Conservation (phyloP, 2,888 invertebrate species). For the Epinotia ramella region DNA sequence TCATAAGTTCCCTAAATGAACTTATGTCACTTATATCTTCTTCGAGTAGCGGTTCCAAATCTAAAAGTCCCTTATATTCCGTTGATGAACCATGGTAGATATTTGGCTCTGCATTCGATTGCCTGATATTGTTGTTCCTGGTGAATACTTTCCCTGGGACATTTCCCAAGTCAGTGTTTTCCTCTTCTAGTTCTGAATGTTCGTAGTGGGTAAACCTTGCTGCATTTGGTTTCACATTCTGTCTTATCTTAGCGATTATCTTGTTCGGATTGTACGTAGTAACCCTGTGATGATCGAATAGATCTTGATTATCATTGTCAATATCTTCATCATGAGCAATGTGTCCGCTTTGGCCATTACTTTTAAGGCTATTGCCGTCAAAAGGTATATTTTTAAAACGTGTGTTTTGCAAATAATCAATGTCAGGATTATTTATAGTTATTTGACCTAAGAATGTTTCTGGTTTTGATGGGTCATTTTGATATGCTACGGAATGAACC, state of each 20-base stretch:
- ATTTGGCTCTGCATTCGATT: constrained; percentile 50
- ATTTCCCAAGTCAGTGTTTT: constrained; percentile 57
- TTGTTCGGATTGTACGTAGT: constrained; percentile 81
- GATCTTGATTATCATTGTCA: constrained; percentile 75
- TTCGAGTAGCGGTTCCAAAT: constrained; percentile 85
- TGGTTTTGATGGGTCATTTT: constrained; percentile 85
- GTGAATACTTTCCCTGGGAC: constrained; percentile 58
- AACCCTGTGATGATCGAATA: constrained; percentile 77
- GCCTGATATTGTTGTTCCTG: constrained; percentile 56
- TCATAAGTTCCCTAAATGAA: constrained; percentile 80
- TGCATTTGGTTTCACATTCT: constrained; percentile 68
- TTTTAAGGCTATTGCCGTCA: constrained; percentile 81
- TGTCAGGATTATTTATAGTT: constrained; percentile 86
- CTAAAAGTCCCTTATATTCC: constrained; percentile 81
- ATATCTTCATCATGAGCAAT: constrained; percentile 73
- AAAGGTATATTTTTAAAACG: constrained; percentile 80
- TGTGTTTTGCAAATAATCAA: constrained; percentile 77
- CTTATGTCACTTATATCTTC: constrained; percentile 83
- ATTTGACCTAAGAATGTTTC: constrained; percentile 87
- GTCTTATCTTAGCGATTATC: constrained; percentile 70
- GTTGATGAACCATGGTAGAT: constrained; percentile 59
- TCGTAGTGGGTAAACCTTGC: constrained; percentile 66
- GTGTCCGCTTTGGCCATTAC: constrained; percentile 75
- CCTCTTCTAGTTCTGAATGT: constrained; percentile 57
- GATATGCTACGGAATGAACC: constrained; percentile 84